phyloP scores from a whole-genome alignment of 2,113 vertebrate species.

The Mastomys natalensis region DNA sequence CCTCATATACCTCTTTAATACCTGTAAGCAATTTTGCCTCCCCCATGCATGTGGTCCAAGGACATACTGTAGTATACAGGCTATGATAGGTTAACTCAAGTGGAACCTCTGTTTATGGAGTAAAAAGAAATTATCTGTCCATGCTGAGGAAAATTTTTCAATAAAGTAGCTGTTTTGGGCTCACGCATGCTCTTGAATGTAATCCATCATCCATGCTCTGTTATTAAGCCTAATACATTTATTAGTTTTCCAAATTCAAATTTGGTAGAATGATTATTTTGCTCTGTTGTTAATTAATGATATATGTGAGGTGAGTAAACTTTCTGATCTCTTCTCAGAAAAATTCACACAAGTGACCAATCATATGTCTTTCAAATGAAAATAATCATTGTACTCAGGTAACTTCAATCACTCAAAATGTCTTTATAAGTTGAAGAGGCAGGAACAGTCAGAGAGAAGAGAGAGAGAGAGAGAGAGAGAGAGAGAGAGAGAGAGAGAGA shows the following conservation, averaged over 20 bases:
- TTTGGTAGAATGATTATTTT: not conserved
- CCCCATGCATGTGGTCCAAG: too few species aligned
- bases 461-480: too few species aligned
- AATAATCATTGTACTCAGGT: not conserved
- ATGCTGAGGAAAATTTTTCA: not conserved
- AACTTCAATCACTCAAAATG: accelerated
- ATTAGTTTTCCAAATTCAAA: not conserved
- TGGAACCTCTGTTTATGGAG: not conserved
- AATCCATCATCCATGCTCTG: not conserved
- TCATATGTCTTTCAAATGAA: not conserved
- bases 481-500: not conserved
- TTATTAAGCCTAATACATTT: not conserved
- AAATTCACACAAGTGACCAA: not conserved
- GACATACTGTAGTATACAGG: not conserved
- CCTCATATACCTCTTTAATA: not conserved
- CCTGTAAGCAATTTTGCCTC: not conserved
- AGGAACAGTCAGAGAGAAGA: not conserved
- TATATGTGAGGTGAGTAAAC: not conserved
- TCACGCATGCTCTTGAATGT: not conserved
- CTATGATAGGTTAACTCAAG: not conserved
- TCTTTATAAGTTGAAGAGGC: not conserved
- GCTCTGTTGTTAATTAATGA: not conserved
- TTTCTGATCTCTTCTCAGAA: not conserved
- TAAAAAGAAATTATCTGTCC: not conserved
- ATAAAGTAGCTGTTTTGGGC: not conserved